phyloP scores from a whole-genome alignment of 2,888 invertebrate genomes.

The Netelia inedita region DNA sequence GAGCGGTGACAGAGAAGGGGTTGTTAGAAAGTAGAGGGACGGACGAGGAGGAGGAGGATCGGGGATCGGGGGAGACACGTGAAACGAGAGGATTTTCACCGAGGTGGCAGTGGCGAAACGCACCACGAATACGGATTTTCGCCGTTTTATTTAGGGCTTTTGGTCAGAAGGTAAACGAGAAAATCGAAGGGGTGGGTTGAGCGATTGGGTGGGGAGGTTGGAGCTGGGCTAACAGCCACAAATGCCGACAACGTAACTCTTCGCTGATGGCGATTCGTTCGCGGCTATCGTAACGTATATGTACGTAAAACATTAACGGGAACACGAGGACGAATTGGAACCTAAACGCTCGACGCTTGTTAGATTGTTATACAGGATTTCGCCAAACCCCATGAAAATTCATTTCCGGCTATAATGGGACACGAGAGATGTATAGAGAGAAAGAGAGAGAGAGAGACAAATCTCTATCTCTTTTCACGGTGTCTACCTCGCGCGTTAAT shows the following conservation, averaged over 20 bases:
- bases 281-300: background rate
- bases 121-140: slow-evolving; percentile 76
- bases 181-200: slow-evolving; percentile 1
- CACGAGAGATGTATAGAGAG: background rate
- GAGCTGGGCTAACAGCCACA: background rate
- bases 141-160: slow-evolving; percentile 76
- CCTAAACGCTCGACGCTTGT: background rate
- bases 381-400: slow-evolving; percentile 71
- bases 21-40: background rate
- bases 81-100: slow-evolving; percentile 9
- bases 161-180: slow-evolving; percentile 73
- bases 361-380: slow-evolving; percentile 17
- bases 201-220: background rate
- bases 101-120: slow-evolving; percentile 71
- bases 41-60: background rate
- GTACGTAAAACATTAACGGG: slow-evolving; percentile 15
- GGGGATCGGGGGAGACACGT: no score
- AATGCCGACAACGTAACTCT: slow-evolving; percentile 19
- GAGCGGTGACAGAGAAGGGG: slow-evolving; percentile 12
- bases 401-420: slow-evolving; percentile 75
- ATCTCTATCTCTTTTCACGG: background rate
- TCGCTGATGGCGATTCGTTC: slow-evolving; percentile 28
- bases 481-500: background rate
- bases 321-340: background rate
- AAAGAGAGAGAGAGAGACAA: background rate